Evolutionary conservation across 2,113 vertebrate species (phyloP).

Genomic region (Puffinus mauretanicus): DNA sequence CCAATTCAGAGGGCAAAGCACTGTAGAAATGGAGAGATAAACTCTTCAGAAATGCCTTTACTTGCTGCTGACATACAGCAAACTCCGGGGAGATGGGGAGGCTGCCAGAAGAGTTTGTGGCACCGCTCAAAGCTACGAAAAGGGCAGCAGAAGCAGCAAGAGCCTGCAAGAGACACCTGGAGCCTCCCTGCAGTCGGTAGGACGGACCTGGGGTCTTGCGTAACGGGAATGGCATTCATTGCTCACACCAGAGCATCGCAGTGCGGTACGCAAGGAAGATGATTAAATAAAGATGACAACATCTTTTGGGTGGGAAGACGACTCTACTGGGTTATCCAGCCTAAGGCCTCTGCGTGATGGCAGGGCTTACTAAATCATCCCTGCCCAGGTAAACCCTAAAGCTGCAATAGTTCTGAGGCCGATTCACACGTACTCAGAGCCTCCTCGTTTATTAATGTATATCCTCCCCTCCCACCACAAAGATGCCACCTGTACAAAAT

Average conservation of each 20-base stretch:
- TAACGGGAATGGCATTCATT: rapidly evolving
- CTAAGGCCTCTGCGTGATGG: background rate
- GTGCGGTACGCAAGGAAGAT: rapidly evolving
- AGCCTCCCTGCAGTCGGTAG: background rate
- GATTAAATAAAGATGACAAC: background rate
- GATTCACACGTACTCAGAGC: background rate
- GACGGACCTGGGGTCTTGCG: background rate
- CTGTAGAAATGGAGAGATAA: background rate
- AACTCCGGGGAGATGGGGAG: background rate
- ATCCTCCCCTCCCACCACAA: background rate
- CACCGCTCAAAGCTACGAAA: background rate
- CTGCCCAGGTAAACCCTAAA: background rate
- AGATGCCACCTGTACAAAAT: background rate
- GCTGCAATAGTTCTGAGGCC: background rate
- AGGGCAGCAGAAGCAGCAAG: background rate
- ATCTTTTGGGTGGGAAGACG: background rate
- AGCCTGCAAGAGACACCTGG: background rate
- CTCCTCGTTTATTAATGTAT: background rate
- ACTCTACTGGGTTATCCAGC: background rate
- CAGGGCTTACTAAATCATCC: background rate
- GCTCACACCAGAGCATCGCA: background rate
- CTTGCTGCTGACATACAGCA: background rate
- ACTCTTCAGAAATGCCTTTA: background rate
- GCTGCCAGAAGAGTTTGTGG: background rate
- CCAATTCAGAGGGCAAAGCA: background rate